Evolutionary conservation across 37 sponge, comb jelly and placozoan genomes (phyloP), one percentile per base, ranked within the genome.

Genomic region (Lycopodina hypogea): DNA sequence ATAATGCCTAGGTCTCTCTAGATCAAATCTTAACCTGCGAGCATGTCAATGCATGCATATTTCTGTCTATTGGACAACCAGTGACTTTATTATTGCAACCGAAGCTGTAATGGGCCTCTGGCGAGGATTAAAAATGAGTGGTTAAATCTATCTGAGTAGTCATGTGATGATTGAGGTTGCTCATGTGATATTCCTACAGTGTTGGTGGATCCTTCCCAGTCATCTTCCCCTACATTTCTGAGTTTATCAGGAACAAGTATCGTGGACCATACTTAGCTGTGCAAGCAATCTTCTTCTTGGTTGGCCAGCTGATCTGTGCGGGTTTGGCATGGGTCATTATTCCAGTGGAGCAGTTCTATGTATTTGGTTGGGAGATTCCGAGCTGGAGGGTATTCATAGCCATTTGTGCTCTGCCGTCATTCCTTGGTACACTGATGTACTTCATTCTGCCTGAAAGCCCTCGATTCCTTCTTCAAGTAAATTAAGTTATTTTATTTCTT

Each of bases 401-500:
- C 3, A 21, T 91, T 0, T 84, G 83, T n/a, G 83, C 91, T 51
- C 23, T 91, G 8, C 91, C 91, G 11, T 72, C 91, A 21, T 26
- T 86, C 1, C 14, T 83, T 40, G 87, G 87, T 0, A 84, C 76
- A 0, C 7, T 75, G 0, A 65, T 91, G 26, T 91, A 78, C 66
- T 39, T 86, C 45, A 45, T 91, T 40, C 83, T 91, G 22, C 91
- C 91, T 24, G 91, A 91, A 76, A 86, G 91, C n/a, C 91, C 91
- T 33, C 35, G 82, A 55, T 86, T 62, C 58, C 42, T 91, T 2
- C 75, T 86, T 21, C 81, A 86, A 80, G 88, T 90, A 21, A 30
- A 64, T 66, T 4, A 4, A 60, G 9, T 39, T 68, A 7, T n/a
- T n/a, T n/a, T n/a, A n/a, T n/a, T n/a, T n/a, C n/a, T n/a, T n/a